Percentiles rank a stretch among this genome's conserved stretches.
Evolutionary conservation across 2,113 vertebrate species (phyloP).

Genomic region (Melanocharis versteri): DNA sequence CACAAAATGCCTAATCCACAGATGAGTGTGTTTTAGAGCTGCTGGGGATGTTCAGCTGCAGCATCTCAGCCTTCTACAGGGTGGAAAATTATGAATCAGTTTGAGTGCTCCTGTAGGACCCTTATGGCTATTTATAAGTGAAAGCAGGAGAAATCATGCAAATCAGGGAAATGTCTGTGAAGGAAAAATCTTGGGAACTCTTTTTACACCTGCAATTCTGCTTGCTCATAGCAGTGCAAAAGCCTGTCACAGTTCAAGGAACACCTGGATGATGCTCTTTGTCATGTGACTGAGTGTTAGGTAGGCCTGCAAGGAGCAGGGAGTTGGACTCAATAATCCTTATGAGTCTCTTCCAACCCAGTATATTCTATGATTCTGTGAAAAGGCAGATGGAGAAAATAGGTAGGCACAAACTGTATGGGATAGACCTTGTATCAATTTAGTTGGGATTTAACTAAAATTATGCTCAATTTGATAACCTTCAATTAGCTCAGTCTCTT

Average conservation of each 20-base stretch:
- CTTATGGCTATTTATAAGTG: neutral
- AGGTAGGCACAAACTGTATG: neutral
- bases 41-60: neutral
- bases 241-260: neutral
- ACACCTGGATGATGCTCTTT: neutral
- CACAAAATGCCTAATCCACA: neutral
- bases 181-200: neutral
- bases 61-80: neutral
- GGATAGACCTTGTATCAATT: neutral
- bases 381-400: neutral
- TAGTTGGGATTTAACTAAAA: neutral
- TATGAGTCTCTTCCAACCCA: neutral
- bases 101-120: neutral
- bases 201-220: neutral
- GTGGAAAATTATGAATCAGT: neutral
- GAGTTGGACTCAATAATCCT: neutral
- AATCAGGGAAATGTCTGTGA: neutral
- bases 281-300: neutral
- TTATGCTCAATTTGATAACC: neutral
- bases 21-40: neutral
- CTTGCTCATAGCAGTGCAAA: neutral
- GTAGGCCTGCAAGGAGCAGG: neutral
- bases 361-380: neutral
- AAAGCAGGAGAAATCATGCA: neutral
- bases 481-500: neutral